phyloP scores from a whole-genome alignment of 2,113 vertebrate species.

The Apteryx owenii region DNA sequence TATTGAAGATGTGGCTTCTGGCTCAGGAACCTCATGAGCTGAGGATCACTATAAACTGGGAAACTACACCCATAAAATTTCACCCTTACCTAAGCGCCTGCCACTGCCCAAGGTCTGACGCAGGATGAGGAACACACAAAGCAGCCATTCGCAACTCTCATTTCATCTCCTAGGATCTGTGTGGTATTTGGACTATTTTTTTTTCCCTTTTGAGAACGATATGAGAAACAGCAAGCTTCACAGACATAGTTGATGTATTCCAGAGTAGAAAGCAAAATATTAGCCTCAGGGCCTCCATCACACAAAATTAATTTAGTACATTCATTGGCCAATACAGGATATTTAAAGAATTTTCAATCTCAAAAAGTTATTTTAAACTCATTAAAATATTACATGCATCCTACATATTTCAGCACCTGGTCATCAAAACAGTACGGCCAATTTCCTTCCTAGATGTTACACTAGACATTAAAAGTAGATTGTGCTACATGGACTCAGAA shows the following conservation, averaged over 20 bases:
- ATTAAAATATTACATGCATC: neutral
- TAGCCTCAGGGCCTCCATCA: neutral
- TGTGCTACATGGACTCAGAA: neutral
- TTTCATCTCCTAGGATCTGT: neutral
- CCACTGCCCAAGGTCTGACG: neutral
- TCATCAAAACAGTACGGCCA: neutral
- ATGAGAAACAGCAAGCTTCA: neutral
- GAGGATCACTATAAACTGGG: rapidly evolving
- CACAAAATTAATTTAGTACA: neutral
- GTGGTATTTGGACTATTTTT: neutral
- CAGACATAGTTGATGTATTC: neutral
- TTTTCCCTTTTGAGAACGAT: neutral
- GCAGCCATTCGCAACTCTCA: neutral
- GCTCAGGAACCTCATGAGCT: neutral
- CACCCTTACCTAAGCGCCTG: neutral
- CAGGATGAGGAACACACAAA: rapidly evolving
- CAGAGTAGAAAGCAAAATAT: neutral
- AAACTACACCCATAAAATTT: neutral
- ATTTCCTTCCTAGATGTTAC: neutral
- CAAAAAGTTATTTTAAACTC: neutral
- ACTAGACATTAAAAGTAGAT: neutral
- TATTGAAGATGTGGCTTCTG: neutral
- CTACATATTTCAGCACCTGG: neutral
- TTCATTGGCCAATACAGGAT: neutral
- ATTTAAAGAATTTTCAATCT: neutral